Evolutionary conservation across 2,113 vertebrate species (phyloP).

Genomic region (Cinclus cinclus): DNA sequence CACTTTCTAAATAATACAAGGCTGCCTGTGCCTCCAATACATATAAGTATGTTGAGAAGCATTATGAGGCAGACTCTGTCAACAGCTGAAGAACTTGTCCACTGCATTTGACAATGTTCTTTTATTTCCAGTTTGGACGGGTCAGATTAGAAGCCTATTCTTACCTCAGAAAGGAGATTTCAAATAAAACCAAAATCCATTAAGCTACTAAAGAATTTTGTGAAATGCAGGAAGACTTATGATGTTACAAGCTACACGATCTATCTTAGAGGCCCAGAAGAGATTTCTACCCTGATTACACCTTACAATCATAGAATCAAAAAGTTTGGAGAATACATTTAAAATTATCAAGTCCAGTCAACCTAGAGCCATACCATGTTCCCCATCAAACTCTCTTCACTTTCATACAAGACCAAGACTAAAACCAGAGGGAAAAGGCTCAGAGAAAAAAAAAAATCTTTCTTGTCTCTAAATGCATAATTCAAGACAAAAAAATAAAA

Average conservation of each 20-base stretch:
- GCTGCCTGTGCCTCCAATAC: background rate
- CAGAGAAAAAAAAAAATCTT: background rate
- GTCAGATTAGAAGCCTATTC: background rate
- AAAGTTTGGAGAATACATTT: background rate
- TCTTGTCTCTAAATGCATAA: background rate
- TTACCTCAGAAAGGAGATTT: background rate
- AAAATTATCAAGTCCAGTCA: too few relatives aligned
- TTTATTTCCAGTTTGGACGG: background rate
- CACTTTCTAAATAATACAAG: background rate
- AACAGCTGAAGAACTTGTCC: background rate
- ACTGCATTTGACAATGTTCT: background rate
- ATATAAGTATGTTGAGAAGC: accelerated
- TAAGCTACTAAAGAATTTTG: background rate
- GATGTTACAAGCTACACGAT: background rate
- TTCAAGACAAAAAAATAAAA: background rate
- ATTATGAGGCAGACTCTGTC: background rate
- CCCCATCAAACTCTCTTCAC: background rate
- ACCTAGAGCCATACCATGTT: background rate
- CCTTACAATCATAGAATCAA: background rate
- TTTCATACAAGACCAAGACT: background rate
- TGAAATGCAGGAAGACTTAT: background rate
- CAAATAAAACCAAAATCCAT: background rate
- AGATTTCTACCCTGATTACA: background rate
- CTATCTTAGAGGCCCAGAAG: background rate
- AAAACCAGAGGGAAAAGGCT: background rate